These are phyloP conservation scores for Telenomus remus DNA, from an alignment of 1,140 invertebrate genomes.

Conservation along the genomic window DNA sequence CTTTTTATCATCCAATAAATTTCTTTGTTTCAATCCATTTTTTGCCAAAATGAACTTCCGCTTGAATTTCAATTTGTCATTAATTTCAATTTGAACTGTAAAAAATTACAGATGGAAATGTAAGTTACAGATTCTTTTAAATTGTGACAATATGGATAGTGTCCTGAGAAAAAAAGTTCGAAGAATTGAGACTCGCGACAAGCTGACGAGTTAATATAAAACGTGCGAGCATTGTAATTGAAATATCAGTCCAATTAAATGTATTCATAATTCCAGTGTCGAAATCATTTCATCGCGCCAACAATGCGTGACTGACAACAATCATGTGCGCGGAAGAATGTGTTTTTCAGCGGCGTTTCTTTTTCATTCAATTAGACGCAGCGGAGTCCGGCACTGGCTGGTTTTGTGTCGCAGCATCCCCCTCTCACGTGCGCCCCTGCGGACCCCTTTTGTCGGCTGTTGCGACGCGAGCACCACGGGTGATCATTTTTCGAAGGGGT, in stretches of 20 bases:
- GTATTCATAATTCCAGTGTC: conserved; percentile 54
- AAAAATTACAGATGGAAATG: too few relatives aligned
- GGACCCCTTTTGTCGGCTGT: conserved; percentile 38
- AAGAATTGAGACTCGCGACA: background rate
- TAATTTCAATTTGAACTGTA: too few relatives aligned
- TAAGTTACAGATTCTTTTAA: too few relatives aligned
- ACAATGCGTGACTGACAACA: conserved; percentile 58
- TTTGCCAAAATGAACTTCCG: too few relatives aligned
- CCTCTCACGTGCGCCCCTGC: conserved; percentile 2
- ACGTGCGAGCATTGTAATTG: conserved; percentile 30
- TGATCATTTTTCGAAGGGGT: conserved; percentile 37
- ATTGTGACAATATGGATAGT: too few relatives aligned
- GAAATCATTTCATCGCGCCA: conserved; percentile 49
- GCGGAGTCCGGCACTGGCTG: conserved; percentile 15
- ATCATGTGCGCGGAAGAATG: conserved; percentile 22
- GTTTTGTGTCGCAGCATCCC: conserved; percentile 17
- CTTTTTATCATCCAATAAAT: too few relatives aligned
- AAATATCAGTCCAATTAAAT: conserved; percentile 56
- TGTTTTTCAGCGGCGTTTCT: conserved; percentile 36
- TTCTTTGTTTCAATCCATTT: too few relatives aligned
- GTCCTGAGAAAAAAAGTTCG: too few relatives aligned
- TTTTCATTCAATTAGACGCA: conserved; percentile 46
- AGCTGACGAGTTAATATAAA: conserved; percentile 22
- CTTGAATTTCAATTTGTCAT: too few relatives aligned
- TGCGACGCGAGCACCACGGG: conserved; percentile 40